phyloP scores from a whole-genome alignment of 2,888 invertebrate species.

The Lacanobia wlatinum region DNA sequence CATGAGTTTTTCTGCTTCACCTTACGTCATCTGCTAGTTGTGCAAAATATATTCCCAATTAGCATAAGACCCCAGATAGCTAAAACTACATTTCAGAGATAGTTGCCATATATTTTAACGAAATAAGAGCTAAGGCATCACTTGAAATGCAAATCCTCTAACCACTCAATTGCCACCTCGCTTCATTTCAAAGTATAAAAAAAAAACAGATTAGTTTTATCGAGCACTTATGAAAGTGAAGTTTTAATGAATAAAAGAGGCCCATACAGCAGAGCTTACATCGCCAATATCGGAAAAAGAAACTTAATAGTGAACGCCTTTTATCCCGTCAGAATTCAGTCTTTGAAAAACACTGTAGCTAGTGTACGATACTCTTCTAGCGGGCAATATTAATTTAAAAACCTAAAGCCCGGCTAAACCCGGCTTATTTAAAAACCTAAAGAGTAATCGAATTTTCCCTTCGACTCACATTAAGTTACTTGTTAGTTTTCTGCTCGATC shows the following conservation, averaged over 20 bases:
- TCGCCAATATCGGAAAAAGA: constrained; percentile 15
- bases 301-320: background rate
- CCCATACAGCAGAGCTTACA: constrained; percentile 3
- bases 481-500: constrained; percentile 1
- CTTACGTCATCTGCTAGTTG: background rate
- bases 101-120: background rate
- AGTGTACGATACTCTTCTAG: background rate
- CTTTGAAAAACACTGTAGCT: constrained; percentile 11
- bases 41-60: background rate
- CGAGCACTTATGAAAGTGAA: constrained; percentile 13
- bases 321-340: constrained; percentile 9
- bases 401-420: no score
- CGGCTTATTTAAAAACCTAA: constrained; percentile 11
- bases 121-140: background rate
- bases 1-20: constrained; percentile 12
- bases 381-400: background rate
- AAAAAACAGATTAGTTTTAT: background rate
- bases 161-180: no score
- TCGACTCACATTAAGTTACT: constrained; percentile 5
- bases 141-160: background rate
- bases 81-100: background rate
- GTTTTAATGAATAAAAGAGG: constrained; percentile 17
- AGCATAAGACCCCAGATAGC: background rate
- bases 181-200: background rate
- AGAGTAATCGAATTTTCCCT: constrained; percentile 1